Evolutionary conservation across 2,888 invertebrate genomes (phyloP), one percentile per base, ranked within the genome.

Genomic region (Philaethria dido): DNA sequence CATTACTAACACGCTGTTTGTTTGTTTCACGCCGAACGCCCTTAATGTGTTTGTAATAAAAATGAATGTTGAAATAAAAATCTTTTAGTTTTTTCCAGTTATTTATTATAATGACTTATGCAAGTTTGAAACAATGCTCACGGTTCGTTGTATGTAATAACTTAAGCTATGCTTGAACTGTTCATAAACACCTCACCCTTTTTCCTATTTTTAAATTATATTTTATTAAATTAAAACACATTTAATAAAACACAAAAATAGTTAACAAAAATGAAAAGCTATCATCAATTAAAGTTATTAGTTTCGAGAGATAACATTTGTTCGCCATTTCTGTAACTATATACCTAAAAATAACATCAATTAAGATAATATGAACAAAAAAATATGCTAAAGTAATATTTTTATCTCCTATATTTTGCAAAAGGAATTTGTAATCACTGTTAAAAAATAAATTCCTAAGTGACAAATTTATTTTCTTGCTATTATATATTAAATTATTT

Each of bases 41-140:
- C 9, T 57, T 22, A 22, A 39, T 22, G n/a, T 42, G n/a, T 42
- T 22, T n/a, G n/a, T 22, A 11, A 22, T 14, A 22, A 22, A 42
- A 39, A n/a, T 5, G 20, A n/a, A 9, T 5, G 2, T 57, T 16
- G 16, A 52, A 52, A 52, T 52, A 16, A 52, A 52, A 52, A 52
- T n/a, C 50, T 29, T 29, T 52, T 16, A 9, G 29, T 29, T 52
- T 52, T 29, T 52, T 25, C 16, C 29, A 52, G 9, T 52, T 29
- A 16, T 52, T 52, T 52, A 52, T 52, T 52, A 52, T 29, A 52
- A 16, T 16, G 25, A 52, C 50, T 52, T 52, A 29, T 52, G 25
- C 22, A 25, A 25, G 25, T 48, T 25, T 25, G 48, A 22, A 48
- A 48, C 48, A 48, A 25, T 48, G 25, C 48, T 25, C 48, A 48